phyloP scores from a whole-genome alignment of 2,888 invertebrate species.

The Apodemia duryi region DNA sequence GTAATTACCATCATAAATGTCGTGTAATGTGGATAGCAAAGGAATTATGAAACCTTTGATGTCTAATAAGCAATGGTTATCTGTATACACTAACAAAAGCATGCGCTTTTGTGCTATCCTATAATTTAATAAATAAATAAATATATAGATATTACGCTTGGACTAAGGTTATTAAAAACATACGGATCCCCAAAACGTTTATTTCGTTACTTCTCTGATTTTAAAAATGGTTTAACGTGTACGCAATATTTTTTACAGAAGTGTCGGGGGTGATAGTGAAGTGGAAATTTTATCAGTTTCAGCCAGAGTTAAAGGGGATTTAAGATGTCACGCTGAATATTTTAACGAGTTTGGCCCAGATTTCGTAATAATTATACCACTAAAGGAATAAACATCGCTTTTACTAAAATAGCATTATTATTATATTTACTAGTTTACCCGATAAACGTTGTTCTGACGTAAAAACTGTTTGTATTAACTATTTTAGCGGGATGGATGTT shows the following conservation, averaged over 20 bases:
- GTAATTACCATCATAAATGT: too few relatives aligned
- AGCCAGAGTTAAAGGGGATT: neutral
- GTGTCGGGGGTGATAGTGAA: conserved; percentile 9
- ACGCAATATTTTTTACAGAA: conserved; percentile 11
- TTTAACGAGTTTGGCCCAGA: conserved; percentile 12
- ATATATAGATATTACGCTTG: too few relatives aligned
- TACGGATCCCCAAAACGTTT: neutral
- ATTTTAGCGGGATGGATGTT: too few relatives aligned
- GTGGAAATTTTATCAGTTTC: conserved; percentile 13
- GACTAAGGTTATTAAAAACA: neutral
- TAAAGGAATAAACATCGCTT: neutral
- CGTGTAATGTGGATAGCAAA: too few relatives aligned
- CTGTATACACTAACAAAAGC: too few relatives aligned
- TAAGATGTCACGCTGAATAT: conserved; percentile 14
- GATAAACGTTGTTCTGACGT: too few relatives aligned
- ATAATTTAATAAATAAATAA: too few relatives aligned
- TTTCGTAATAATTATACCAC: conserved; percentile 1
- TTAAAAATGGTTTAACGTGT: neutral
- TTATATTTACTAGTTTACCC: neutral
- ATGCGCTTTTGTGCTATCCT: too few relatives aligned
- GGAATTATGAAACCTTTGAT: too few relatives aligned
- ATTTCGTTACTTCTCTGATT: neutral
- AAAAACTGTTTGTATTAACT: too few relatives aligned
- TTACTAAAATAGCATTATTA: neutral
- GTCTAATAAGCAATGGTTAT: too few relatives aligned